A percentile compares a stretch with the other conserved stretches of the same genome.
Evolutionary conservation across 2,888 invertebrate species (phyloP).

Genomic region (Beris morrisii): DNA sequence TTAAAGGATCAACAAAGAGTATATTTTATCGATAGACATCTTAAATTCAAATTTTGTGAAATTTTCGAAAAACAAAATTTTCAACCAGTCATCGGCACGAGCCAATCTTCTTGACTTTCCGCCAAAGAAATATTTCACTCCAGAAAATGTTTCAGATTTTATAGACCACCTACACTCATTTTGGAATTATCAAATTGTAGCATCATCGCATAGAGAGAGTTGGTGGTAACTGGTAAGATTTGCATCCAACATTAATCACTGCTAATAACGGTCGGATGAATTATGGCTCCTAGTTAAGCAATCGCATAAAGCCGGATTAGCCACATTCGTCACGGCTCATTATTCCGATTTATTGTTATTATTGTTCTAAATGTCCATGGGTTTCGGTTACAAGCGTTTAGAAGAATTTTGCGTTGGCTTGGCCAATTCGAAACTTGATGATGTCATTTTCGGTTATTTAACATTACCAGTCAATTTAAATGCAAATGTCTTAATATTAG

Average conservation of each 20-base stretch:
- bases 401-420: slow-evolving; percentile 6
- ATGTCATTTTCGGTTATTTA: slow-evolving; percentile 52
- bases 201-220: slow-evolving; percentile 10
- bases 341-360: slow-evolving; percentile 24
- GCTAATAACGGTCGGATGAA: slow-evolving; percentile 14
- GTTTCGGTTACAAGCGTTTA: slow-evolving; percentile 17
- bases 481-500: slow-evolving; percentile 51
- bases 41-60: no score
- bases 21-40: no score
- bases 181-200: slow-evolving; percentile 23
- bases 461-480: slow-evolving; percentile 57
- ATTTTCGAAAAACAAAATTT: no score
- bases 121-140: slow-evolving; percentile 6
- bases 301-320: slow-evolving; percentile 8
- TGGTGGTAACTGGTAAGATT: slow-evolving; percentile 14
- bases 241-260: slow-evolving; percentile 23
- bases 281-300: no score
- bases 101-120: slow-evolving; percentile 7
- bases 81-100: neutral
- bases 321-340: slow-evolving; percentile 15
- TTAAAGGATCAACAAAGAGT: no score
- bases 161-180: slow-evolving; percentile 12
- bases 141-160: neutral
- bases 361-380: slow-evolving; percentile 18
- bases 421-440: slow-evolving; percentile 43